Conservation (phyloP, 2,797 vertebrate species). For the Falco cherrug region DNA sequence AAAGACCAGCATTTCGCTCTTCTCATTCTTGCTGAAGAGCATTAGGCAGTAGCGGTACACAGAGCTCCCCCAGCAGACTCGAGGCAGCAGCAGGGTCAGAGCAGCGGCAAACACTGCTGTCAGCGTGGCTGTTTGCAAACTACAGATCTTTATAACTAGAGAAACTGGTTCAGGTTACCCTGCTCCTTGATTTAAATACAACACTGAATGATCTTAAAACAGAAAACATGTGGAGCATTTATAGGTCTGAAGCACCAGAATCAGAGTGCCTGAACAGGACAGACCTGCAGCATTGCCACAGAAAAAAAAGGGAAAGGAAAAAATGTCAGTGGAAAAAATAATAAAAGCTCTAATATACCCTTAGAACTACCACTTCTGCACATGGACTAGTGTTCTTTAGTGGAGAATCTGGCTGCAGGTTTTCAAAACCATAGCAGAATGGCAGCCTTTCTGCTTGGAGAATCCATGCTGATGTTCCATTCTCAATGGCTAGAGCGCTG, state of each 20-base stretch:
- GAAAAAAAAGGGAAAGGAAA: too few species aligned
- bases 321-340: background rate
- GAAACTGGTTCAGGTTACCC: slow-evolving; percentile 12
- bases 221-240: background rate
- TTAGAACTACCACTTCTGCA: background rate
- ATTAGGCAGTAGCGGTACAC: background rate
- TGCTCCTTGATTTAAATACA: background rate
- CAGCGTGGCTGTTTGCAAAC: background rate
- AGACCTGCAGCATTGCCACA: background rate
- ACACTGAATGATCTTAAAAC: background rate
- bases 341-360: background rate
- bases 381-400: background rate
- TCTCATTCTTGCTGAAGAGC: background rate
- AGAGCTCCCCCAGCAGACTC: background rate
- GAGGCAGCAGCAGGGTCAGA: background rate
- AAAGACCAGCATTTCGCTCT: background rate
- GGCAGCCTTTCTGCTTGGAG: background rate
- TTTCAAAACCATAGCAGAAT: background rate
- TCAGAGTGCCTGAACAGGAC: background rate
- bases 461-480: background rate
- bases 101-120: background rate
- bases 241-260: background rate
- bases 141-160: background rate
- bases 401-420: background rate
- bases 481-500: background rate